Conservation (phyloP, 2,888 invertebrate species). For the Stenurella melanura region DNA sequence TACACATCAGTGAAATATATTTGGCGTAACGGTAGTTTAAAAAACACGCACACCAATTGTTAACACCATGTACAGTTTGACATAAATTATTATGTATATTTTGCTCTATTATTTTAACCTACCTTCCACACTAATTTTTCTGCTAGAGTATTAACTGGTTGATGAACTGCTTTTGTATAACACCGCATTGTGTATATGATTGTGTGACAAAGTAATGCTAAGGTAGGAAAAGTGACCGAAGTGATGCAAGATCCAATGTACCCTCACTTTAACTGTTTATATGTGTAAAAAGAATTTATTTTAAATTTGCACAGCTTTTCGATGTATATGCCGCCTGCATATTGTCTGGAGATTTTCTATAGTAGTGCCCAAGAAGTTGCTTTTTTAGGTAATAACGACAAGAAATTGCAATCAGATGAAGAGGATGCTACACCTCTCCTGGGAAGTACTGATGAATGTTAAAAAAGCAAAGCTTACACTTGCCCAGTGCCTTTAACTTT, state of each 20-base stretch:
- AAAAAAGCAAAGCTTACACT: slow-evolving; percentile 1
- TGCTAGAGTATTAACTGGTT: slow-evolving; percentile 29
- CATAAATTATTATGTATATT: slow-evolving; percentile 55
- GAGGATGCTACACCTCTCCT: slow-evolving; percentile 57
- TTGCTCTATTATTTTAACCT: slow-evolving; percentile 52
- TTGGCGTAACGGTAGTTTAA: slow-evolving; percentile 18
- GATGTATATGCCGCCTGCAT: background rate
- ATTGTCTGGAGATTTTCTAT: slow-evolving; percentile 15
- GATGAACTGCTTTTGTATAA: slow-evolving; percentile 25
- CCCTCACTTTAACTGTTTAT: background rate
- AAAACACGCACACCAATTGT: slow-evolving; percentile 36
- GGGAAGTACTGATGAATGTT: slow-evolving; percentile 27
- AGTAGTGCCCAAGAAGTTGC: slow-evolving; percentile 20
- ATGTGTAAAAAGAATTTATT: background rate
- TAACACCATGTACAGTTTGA: slow-evolving; percentile 51
- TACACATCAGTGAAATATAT: slow-evolving; percentile 14
- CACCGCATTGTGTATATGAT: slow-evolving; percentile 13
- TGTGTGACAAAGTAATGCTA: background rate
- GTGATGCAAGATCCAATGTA: no score
- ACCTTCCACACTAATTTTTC: slow-evolving; percentile 27
- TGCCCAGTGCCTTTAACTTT: slow-evolving; percentile 21
- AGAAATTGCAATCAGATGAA: slow-evolving; percentile 56
- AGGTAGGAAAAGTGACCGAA: no score
- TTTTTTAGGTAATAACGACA: slow-evolving; percentile 57
- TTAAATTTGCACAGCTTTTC: background rate